These are phyloP conservation scores for Catharus minimus DNA, from an alignment of 2,113 vertebrate genomes.

Conservation along the genomic window DNA sequence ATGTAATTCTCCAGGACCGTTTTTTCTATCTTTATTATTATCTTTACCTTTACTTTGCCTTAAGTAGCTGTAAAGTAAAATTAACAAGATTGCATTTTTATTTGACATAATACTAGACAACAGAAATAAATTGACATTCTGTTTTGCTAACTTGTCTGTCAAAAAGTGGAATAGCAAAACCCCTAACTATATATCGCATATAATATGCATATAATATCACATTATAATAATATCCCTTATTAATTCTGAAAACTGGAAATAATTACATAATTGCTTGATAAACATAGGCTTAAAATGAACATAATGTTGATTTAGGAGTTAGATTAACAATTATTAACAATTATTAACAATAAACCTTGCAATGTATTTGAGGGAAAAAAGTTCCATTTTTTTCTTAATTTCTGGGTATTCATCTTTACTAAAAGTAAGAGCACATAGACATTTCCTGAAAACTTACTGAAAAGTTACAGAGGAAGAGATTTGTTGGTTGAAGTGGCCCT, in stretches of 20 bases:
- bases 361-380: not conserved
- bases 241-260: not conserved
- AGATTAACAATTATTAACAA: not conserved
- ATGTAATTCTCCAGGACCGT: not conserved
- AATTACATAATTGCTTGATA: not conserved
- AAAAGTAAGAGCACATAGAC: not conserved
- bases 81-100: not conserved
- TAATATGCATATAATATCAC: not conserved
- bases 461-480: not conserved
- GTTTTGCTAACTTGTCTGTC: not conserved
- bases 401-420: not conserved
- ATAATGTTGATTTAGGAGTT: not conserved
- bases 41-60: not conserved
- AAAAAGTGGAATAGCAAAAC: not conserved
- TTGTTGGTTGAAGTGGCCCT: not conserved
- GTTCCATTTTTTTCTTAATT: not conserved
- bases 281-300: not conserved
- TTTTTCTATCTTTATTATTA: not conserved
- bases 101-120: not conserved
- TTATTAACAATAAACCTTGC: not conserved
- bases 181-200: no score
- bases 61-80: not conserved
- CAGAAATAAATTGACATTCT: not conserved
- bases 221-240: not conserved
- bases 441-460: not conserved